phyloP scores from a whole-genome alignment of 2,888 invertebrate species.

The Eilema sororculum region DNA sequence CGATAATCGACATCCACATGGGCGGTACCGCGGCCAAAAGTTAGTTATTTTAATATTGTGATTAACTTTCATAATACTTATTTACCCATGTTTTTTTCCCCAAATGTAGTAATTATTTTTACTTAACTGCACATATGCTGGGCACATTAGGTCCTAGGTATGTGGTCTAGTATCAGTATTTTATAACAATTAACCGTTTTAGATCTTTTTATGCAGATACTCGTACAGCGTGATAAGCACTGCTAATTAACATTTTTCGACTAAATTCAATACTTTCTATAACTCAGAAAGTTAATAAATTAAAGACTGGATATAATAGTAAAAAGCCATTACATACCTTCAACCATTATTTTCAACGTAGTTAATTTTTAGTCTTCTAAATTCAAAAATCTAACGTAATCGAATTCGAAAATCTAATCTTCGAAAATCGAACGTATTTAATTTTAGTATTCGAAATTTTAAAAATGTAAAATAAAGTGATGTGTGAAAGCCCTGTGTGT shows the following conservation, averaged over 20 bases:
- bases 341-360: neutral
- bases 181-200: too few species aligned
- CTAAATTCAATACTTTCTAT: neutral
- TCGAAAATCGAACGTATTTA: too few species aligned
- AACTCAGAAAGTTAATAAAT: neutral
- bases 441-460: too few species aligned
- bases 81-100: neutral
- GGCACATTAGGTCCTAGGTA: neutral
- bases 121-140: neutral
- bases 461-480: slow-evolving; percentile 40
- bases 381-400: too few species aligned
- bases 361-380: neutral
- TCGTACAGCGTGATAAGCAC: neutral
- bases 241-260: neutral
- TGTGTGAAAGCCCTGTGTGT: slow-evolving; percentile 78
- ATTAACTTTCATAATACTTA: neutral
- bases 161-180: neutral
- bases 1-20: too few species aligned
- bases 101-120: too few species aligned
- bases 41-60: too few species aligned
- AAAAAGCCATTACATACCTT: neutral
- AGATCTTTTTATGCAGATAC: neutral
- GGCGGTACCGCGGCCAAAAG: too few species aligned
- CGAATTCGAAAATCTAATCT: too few species aligned
- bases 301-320: neutral